These are phyloP conservation scores for Sitobion miscanthi DNA, from an alignment of 1,140 invertebrate species.

Conservation along the genomic window DNA sequence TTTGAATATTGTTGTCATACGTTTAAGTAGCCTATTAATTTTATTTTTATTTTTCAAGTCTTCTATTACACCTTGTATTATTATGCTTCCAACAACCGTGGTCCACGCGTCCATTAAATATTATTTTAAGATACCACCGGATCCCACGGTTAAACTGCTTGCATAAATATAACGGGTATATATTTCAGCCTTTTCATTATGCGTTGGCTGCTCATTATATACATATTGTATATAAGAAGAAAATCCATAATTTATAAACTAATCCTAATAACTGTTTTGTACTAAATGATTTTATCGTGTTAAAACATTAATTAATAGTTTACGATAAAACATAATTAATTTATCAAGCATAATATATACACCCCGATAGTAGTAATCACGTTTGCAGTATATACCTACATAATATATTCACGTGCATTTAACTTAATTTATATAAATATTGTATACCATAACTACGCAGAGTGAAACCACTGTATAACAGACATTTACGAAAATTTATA, in stretches of 20 bases:
- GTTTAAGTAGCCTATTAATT: no score
- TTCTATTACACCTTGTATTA: no score
- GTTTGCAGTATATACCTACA: neutral
- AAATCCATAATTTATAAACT: constrained; percentile 1
- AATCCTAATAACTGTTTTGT: constrained; percentile 19
- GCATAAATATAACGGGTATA: neutral
- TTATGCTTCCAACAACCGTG: neutral
- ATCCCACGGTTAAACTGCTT: neutral
- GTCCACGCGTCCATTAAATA: neutral
- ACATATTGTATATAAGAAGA: neutral
- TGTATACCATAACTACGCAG: neutral
- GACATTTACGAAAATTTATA: neutral
- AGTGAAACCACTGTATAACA: neutral
- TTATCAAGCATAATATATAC: constrained; percentile 8
- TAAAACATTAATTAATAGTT: constrained; percentile 15
- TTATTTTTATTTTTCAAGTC: no score
- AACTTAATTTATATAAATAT: neutral
- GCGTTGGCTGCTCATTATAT: neutral
- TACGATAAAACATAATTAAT: neutral
- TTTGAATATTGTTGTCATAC: no score
- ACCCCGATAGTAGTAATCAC: neutral
- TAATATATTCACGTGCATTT: neutral
- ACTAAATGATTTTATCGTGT: neutral
- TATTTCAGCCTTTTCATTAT: neutral
- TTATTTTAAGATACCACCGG: neutral